Percentiles rank a stretch among this genome's conserved stretches.
phyloP scores from a whole-genome alignment of 1,140 invertebrate species.

The Drosophila azteca region DNA sequence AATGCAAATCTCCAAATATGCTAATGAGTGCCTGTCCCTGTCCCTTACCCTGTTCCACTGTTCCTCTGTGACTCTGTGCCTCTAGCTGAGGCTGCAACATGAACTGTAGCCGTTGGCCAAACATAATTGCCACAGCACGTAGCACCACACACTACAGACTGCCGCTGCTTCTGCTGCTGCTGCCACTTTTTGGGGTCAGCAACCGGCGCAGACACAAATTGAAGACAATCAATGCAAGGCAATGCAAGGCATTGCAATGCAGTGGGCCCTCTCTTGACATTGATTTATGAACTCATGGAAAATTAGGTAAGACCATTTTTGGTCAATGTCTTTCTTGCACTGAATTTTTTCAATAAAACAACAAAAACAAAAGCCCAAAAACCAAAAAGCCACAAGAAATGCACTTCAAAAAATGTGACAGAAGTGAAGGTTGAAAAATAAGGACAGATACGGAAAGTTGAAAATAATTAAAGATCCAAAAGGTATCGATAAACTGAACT shows the following conservation, averaged over 20 bases:
- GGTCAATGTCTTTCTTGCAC: constrained; percentile 54
- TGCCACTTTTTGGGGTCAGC: constrained; percentile 55
- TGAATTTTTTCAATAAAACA: constrained; percentile 37
- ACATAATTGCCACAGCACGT: constrained; percentile 54
- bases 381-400: constrained; percentile 19
- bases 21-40: constrained; percentile 65
- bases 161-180: constrained; percentile 12
- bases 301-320: constrained; percentile 80
- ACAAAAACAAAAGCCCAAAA: constrained; percentile 16
- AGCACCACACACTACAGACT: constrained; percentile 1
- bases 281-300: constrained; percentile 80
- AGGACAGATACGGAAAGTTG: no score
- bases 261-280: constrained; percentile 57
- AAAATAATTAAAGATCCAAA: no score
- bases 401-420: constrained; percentile 32
- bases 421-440: constrained; percentile 22
- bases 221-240: constrained; percentile 70
- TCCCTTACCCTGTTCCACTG: constrained; percentile 19
- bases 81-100: constrained; percentile 32
- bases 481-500: no score
- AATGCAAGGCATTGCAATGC: no score
- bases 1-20: constrained; percentile 83
- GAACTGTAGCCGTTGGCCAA: constrained; percentile 33
- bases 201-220: constrained; percentile 54
- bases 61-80: constrained; percentile 21